A percentile compares a stretch with the other conserved stretches of the same genome.
Conservation (phyloP, 2,113 vertebrate species). For the Trematomus loennbergii region DNA sequence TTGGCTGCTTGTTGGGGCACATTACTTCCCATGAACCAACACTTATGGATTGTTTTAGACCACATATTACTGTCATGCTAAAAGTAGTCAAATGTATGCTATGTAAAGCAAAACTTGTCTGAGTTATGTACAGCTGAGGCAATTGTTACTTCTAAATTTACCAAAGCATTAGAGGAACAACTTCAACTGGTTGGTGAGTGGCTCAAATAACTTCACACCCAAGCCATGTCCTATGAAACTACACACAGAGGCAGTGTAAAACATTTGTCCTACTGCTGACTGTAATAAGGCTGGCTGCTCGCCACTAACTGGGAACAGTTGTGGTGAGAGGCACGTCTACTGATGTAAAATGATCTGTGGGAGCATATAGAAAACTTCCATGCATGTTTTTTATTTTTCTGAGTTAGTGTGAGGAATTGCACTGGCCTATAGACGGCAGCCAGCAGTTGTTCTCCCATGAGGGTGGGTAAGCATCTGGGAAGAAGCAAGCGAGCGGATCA, state of each 20-base stretch:
- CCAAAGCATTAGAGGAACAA: conserved; percentile 1
- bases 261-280: conserved; percentile 69
- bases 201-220: conserved; percentile 52
- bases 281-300: conserved; percentile 70
- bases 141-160: conserved; percentile 34
- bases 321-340: conserved; percentile 70
- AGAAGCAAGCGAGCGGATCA: conserved; percentile 43
- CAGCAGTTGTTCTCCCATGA: conserved; percentile 81
- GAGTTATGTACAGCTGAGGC: conserved; percentile 3
- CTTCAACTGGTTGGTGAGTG: conserved; percentile 24
- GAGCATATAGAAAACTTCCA: conserved; percentile 77
- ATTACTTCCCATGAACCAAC: conserved; percentile 48
- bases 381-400: conserved; percentile 46
- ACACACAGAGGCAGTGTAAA: conserved; percentile 62
- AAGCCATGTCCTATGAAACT: conserved; percentile 39
- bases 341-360: conserved; percentile 79
- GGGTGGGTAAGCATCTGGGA: conserved; percentile 66
- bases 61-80: conserved; percentile 19
- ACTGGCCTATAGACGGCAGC: conserved; percentile 63
- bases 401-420: conserved; percentile 70
- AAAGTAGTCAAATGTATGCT: conserved; percentile 4
- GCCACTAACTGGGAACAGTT: conserved; percentile 80
- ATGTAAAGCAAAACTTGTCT: background rate
- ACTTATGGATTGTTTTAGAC: conserved; percentile 50
- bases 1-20: conserved; percentile 41